Evolutionary conservation across 2,888 invertebrate species (phyloP).

Genomic region (Julus scanicus): DNA sequence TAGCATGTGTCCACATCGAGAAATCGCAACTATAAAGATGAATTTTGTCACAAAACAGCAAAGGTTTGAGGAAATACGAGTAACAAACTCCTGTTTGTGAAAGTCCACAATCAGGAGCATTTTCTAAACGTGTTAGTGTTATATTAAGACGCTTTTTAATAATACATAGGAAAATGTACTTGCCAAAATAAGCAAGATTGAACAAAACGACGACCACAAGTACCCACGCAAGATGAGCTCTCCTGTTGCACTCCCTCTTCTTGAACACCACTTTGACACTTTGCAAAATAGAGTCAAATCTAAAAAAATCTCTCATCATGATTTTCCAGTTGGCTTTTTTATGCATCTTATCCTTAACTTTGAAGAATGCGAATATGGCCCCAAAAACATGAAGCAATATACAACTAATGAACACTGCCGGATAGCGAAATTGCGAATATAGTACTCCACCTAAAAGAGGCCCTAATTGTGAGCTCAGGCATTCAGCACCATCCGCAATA

Average conservation of each 20-base stretch:
- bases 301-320: conserved; percentile 30
- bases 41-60: no score
- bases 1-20: not conserved
- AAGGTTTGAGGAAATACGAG: no score
- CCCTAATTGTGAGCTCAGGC: not conserved
- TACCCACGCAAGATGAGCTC: not conserved
- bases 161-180: not conserved
- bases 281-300: not conserved
- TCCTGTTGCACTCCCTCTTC: conserved; percentile 1
- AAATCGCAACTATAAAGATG: no score
- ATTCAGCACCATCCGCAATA: conserved; percentile 46
- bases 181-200: conserved; percentile 30
- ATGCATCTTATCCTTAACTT: not conserved
- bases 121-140: no score
- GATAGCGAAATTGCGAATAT: not conserved
- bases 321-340: not conserved
- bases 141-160: no score
- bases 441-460: conserved; percentile 46
- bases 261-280: not conserved
- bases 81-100: no score
- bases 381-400: not conserved
- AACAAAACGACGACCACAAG: not conserved
- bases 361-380: not conserved
- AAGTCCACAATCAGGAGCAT: no score
- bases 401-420: conserved; percentile 21